phyloP scores from a whole-genome alignment of 2,113 vertebrate species.

The Carlito syrichta region DNA sequence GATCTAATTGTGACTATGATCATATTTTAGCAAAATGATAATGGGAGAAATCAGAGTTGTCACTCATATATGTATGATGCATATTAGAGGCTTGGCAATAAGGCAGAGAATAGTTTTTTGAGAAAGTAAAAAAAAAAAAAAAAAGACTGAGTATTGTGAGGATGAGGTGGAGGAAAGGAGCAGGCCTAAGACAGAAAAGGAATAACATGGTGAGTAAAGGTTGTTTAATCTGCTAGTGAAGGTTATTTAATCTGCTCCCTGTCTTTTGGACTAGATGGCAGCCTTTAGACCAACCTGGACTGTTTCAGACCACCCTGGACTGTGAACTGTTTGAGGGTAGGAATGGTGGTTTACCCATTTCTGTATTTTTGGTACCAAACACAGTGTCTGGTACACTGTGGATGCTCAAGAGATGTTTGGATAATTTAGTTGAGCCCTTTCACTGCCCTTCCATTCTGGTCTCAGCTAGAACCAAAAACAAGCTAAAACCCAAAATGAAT shows the following conservation, averaged over 20 bases:
- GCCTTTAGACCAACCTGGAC: neutral
- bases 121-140: neutral
- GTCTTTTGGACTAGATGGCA: neutral
- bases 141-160: neutral
- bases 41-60: conserved; percentile 3
- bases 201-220: neutral
- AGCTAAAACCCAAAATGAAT: neutral
- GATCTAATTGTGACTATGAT: conserved; percentile 33
- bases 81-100: neutral
- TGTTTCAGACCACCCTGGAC: neutral
- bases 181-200: neutral
- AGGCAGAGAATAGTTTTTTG: neutral
- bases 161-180: neutral
- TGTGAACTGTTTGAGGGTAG: neutral
- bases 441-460: neutral
- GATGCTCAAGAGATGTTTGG: neutral
- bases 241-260: neutral
- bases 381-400: neutral
- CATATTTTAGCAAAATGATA: conserved; percentile 38
- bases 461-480: neutral
- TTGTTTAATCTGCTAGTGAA: neutral
- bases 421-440: neutral
- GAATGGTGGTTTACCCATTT: neutral
- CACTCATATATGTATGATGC: neutral
- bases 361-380: neutral